These are phyloP conservation scores for Enteromius fasciolatus DNA, from an alignment of 2,797 vertebrate genomes.

Conservation along the genomic window DNA sequence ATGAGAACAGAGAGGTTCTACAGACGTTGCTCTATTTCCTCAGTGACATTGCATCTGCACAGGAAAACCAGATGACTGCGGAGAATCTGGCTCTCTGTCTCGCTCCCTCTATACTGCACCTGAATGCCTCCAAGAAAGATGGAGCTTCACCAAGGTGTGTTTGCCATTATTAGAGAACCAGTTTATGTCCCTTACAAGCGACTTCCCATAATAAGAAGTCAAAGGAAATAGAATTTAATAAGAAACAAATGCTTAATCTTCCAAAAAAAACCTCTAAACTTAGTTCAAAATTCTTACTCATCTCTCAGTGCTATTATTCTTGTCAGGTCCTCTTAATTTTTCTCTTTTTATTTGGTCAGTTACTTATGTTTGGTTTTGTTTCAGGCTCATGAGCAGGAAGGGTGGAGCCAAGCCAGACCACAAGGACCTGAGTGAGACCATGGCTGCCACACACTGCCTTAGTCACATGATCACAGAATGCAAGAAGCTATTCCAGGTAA, in stretches of 20 bases:
- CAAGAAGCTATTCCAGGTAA: conserved; percentile 87
- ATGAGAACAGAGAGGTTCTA: conserved; percentile 86
- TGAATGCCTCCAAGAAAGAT: conserved; percentile 85
- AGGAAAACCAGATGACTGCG: conserved; percentile 88
- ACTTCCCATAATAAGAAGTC: neutral
- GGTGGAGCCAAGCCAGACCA: conserved; percentile 80
- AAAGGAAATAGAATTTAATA: neutral
- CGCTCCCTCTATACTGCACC: conserved; percentile 87
- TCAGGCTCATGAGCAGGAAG: conserved; percentile 76
- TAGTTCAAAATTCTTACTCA: neutral
- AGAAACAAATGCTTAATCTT: neutral
- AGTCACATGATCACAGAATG: conserved; percentile 86
- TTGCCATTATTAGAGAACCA: neutral
- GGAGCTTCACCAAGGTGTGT: conserved; percentile 80
- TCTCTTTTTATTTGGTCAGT: neutral
- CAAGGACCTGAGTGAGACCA: conserved; percentile 85
- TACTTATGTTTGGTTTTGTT: neutral
- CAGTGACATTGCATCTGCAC: conserved; percentile 82
- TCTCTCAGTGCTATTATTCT: neutral
- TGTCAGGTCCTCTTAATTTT: neutral
- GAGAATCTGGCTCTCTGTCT: conserved; percentile 86
- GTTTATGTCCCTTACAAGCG: neutral
- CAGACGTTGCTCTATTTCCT: conserved; percentile 88
- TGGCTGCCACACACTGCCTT: conserved; percentile 83
- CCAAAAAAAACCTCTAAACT: neutral